Conservation (phyloP, 1,140 invertebrate genomes). For the Hypsibius dujardini region DNA sequence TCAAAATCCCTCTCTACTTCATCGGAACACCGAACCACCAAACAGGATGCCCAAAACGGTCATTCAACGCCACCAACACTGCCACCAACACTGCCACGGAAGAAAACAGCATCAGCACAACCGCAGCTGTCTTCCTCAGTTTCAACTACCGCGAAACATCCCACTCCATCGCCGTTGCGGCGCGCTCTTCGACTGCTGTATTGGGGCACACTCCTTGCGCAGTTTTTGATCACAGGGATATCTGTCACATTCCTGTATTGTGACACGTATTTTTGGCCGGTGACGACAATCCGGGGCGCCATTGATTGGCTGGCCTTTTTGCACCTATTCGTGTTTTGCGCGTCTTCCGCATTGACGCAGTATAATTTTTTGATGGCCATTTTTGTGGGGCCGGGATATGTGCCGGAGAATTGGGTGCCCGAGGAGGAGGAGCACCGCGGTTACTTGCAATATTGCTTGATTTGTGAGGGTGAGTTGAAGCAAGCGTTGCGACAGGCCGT, state of each 20-base stretch:
- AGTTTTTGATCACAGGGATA: neutral
- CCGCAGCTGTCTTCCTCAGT: too few relatives aligned
- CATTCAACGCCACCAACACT: too few relatives aligned
- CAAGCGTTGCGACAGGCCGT: neutral
- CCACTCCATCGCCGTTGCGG: too few relatives aligned
- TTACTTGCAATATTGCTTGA: constrained; percentile 64
- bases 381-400: constrained; percentile 66
- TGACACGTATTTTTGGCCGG: neutral
- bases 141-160: too few relatives aligned
- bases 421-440: constrained; percentile 43
- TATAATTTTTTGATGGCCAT: constrained; percentile 77
- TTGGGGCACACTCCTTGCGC: constrained; percentile 6
- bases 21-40: too few relatives aligned
- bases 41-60: too few relatives aligned
- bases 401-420: constrained; percentile 67
- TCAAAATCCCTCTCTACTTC: too few relatives aligned
- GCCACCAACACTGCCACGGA: too few relatives aligned
- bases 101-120: too few relatives aligned
- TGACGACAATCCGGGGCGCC: neutral
- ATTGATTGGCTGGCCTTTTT: constrained; percentile 25
- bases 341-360: constrained; percentile 45
- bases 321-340: constrained; percentile 33
- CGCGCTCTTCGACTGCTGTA: neutral
- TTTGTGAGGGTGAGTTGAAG: constrained; percentile 45
- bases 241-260: neutral